These are phyloP conservation scores for Martes flavigula DNA, from an alignment of 2,797 vertebrate species.

Conservation along the genomic window DNA sequence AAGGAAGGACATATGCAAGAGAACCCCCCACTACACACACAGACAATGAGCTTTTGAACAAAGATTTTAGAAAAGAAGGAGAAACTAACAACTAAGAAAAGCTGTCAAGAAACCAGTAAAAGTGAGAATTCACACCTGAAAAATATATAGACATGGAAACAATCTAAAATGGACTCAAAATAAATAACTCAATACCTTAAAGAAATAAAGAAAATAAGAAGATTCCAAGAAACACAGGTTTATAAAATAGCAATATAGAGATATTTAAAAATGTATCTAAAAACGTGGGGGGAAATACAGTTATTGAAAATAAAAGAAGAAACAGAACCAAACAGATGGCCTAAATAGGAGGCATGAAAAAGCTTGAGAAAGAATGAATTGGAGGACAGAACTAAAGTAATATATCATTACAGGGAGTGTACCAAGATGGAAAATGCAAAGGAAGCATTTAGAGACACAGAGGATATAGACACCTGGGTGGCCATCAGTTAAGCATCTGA, in stretches of 20 bases:
- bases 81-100: constrained; percentile 26
- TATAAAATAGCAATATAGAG: background rate
- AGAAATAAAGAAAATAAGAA: constrained; percentile 23
- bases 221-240: background rate
- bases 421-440: constrained; percentile 13
- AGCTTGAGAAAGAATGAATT: background rate
- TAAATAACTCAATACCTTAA: constrained; percentile 9
- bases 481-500: background rate
- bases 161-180: background rate
- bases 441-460: background rate
- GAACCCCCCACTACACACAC: background rate
- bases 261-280: background rate
- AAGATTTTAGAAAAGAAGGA: constrained; percentile 37
- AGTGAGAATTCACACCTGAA: background rate
- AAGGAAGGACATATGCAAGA: background rate
- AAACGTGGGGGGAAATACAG: background rate
- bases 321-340: background rate
- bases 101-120: background rate
- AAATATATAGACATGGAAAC: background rate
- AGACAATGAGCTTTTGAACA: background rate
- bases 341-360: constrained; percentile 1
- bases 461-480: background rate
- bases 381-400: constrained; percentile 15
- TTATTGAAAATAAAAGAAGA: constrained; percentile 34
- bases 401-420: background rate